phyloP scores from a whole-genome alignment of 2,797 vertebrate genomes.

The Xenentodon cancila region DNA sequence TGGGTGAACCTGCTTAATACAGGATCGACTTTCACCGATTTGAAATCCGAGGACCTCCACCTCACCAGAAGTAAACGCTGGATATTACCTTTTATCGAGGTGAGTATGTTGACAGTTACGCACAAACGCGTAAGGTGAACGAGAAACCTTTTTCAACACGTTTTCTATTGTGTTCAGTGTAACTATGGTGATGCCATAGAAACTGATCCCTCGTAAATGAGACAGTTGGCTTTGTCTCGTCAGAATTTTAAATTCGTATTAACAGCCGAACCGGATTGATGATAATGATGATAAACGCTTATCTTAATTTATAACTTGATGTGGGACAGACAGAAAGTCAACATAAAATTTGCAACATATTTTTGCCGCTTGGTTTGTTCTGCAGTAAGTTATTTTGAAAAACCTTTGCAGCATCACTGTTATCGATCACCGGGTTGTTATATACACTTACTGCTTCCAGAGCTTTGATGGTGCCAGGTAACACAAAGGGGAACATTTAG shows the following conservation, averaged over 20 bases:
- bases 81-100: constrained; percentile 31
- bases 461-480: too few relatives aligned
- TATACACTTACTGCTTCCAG: neutral
- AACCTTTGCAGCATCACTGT: too few relatives aligned
- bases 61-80: constrained; percentile 22
- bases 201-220: too few relatives aligned
- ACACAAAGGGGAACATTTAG: neutral
- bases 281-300: neutral
- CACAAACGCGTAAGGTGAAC: neutral
- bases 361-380: neutral
- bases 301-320: neutral
- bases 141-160: neutral
- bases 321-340: neutral
- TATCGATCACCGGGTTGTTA: too few relatives aligned
- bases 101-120: constrained; percentile 11
- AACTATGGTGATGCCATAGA: neutral
- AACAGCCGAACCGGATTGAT: neutral
- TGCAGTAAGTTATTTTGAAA: neutral
- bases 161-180: neutral
- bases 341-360: neutral
- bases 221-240: too few relatives aligned
- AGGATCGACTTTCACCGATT: constrained; percentile 3
- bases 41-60: constrained; percentile 2
- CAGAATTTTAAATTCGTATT: neutral
- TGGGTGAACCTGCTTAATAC: neutral